Base-by-base conservation (phyloP, 1,140 invertebrate genomes). In the Tetragnatha versicolor region DNA sequence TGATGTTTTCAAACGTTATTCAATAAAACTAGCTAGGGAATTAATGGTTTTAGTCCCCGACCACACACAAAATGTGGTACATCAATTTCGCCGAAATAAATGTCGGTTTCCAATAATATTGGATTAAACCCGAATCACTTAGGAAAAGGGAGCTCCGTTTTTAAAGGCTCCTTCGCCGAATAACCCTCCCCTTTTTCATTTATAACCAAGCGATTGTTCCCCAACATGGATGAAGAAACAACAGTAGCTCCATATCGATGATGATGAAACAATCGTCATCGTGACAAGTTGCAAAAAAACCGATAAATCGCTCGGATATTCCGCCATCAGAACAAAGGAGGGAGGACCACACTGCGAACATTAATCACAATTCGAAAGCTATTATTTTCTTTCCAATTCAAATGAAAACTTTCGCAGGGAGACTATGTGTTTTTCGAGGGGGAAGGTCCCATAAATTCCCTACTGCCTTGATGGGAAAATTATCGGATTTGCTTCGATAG, bases 201-300 rank as follows among this genome's bases (percentile, higher is more conserved):
- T n/a, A n/a, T n/a, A n/a, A n/a, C n/a, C n/a, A n/a, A n/a, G n/a
- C 65, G 25, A 68, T 68, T 68, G 42, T 68, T 68, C 65, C 65
- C 25, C 2, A 68, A 51, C 65, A 68, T 47, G 47, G 65, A 68
- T 49, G 65, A 65, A 65, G 42, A 68, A 68, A 35, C 42, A 68
- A 68, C 65, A 22, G 33, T n/a, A 35, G 35, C n/a, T 14, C 58
- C 10, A 20, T 68, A 68, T 68, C 65, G 45, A 35, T 35, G 65
- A 47, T 49, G 65, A 68, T 31, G 27, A 68, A 68, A 68, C 65
- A 68, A 68, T 51, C 39, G 65, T 14, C 14, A 9, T 20, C 29
- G 35, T 58, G 55, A 58, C 55, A 65, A 65, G 61, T 68, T 51
- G 27, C 20, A 55, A 55, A 65, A 65, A 68, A 68, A 51, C 65